Evolutionary conservation across 2,888 invertebrate species (phyloP).

Genomic region (Corbicula japonica): DNA sequence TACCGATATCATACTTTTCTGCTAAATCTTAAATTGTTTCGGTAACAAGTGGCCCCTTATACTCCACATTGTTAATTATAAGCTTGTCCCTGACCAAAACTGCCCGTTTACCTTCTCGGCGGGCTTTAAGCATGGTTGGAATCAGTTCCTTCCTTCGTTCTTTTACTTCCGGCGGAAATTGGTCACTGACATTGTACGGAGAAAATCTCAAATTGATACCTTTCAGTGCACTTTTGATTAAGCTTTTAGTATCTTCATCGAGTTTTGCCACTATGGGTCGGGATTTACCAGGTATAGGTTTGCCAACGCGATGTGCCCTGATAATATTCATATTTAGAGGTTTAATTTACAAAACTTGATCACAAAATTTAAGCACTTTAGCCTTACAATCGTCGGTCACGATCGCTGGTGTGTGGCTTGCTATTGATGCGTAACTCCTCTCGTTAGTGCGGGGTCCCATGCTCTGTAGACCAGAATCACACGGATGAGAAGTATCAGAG

Average conservation of each 20-base stretch:
- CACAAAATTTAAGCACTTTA: not conserved
- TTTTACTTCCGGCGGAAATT: not conserved
- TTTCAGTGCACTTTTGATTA: not conserved
- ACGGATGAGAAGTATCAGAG: too few relatives aligned
- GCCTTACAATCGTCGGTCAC: constrained; percentile 1
- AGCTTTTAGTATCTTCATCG: not conserved
- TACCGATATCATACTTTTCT: constrained; percentile 11
- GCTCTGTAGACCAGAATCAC: too few relatives aligned
- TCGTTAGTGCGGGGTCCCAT: too few relatives aligned
- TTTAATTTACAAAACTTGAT: not conserved
- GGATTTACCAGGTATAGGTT: not conserved
- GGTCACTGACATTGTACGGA: constrained; percentile 1
- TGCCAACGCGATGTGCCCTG: constrained; percentile 6
- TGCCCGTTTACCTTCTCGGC: not conserved
- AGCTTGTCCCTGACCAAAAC: constrained; percentile 6
- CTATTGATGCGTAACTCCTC: too few relatives aligned
- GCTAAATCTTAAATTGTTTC: not conserved
- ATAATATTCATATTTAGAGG: not conserved
- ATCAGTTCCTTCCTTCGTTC: not conserved
- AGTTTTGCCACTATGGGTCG: constrained; percentile 2
- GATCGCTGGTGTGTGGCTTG: too few relatives aligned
- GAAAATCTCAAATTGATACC: not conserved
- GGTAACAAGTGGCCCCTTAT: not conserved
- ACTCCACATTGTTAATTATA: not conserved
- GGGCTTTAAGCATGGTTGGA: not conserved